Evolutionary conservation across 2,113 vertebrate species (phyloP).

Genomic region (Hippocampus guttulatus): DNA sequence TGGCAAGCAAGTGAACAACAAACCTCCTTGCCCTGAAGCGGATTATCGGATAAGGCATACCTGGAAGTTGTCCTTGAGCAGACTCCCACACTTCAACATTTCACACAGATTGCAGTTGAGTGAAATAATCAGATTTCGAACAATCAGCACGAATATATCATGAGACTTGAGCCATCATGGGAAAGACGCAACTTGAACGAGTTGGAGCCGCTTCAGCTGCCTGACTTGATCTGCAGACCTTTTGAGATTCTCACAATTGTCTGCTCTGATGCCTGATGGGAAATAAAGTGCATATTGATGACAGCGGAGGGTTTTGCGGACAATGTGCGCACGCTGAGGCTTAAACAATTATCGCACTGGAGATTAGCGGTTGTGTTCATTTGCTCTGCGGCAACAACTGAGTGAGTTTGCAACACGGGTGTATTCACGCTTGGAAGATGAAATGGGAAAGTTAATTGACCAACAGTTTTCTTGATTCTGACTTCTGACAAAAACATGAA

Average conservation of each 20-base stretch:
- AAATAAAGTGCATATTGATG: conserved; percentile 43
- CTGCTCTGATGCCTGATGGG: conserved; percentile 29
- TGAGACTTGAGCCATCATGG: conserved; percentile 16
- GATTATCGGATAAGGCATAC: not conserved
- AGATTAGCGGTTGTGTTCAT: conserved; percentile 3
- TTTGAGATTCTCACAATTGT: conserved; percentile 42
- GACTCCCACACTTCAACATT: not conserved
- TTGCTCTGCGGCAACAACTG: not conserved
- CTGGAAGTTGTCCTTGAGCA: not conserved
- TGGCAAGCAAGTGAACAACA: not conserved
- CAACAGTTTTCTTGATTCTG: too few relatives aligned
- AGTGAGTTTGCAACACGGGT: not conserved
- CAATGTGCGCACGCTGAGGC: conserved; percentile 6
- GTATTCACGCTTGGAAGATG: not conserved
- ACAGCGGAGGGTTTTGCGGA: conserved; percentile 26
- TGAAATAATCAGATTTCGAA: not conserved
- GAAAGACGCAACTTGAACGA: conserved; percentile 33
- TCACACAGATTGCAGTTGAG: not conserved
- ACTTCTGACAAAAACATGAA: not conserved
- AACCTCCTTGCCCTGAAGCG: not conserved
- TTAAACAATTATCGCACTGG: conserved; percentile 14
- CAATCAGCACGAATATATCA: not conserved
- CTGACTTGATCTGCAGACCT: conserved; percentile 31
- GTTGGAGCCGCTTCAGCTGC: conserved; percentile 43
- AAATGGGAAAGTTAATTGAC: not conserved